Base-by-base conservation (phyloP, 2,797 vertebrate genomes). In the Myiotriccus ornatus region DNA sequence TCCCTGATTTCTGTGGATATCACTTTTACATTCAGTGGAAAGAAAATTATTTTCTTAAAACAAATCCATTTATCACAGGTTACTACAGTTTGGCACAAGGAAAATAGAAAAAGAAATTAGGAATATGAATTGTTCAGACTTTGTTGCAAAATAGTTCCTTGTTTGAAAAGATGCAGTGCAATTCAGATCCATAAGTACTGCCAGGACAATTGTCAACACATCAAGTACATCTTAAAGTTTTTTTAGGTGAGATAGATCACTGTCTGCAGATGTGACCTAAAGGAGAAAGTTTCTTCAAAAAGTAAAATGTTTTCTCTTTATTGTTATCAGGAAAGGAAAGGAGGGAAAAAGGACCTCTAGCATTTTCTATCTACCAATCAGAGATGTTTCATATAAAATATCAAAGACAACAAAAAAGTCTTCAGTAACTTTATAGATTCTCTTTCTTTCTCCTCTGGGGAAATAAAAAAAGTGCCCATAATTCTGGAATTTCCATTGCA, bases 381-480 rank as follows among this genome's bases (percentile, higher is more conserved):
- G 84, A 89, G 41, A 63, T 1, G 1, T 39, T 85, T 93, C 60
- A 85, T 68, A 68, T 50, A 52, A 74, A 74, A 67, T 81, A 89
- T 85, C 60, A 83, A 84, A 90, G 64, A 87, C n/a, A 88, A 78
- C 68, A 74, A 9, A 67, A 35, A n/a, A 69, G 4, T 37, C 13
- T 73, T 84, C 52, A 46, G 27, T 53, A 63, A 28, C 19, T 80
- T 73, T 65, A 17, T 5, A 82, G 56, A 52, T 18, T 50, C 10
- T 57, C 17, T 57, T 32, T 4, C 3, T 39, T 22, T 65, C 75
- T 84, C 23, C 50, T 49, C 28, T 3, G 1, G 19, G 32, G 1
- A 50, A 17, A 50, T 50, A 0, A 34, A 12, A 21, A 27, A 3
- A 27, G 25, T 19, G 0, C 3, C 2, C 12, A 14, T 22, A n/a